Conservation (phyloP, 2,888 invertebrate species). For the Rhabditophanes sp. region DNA sequence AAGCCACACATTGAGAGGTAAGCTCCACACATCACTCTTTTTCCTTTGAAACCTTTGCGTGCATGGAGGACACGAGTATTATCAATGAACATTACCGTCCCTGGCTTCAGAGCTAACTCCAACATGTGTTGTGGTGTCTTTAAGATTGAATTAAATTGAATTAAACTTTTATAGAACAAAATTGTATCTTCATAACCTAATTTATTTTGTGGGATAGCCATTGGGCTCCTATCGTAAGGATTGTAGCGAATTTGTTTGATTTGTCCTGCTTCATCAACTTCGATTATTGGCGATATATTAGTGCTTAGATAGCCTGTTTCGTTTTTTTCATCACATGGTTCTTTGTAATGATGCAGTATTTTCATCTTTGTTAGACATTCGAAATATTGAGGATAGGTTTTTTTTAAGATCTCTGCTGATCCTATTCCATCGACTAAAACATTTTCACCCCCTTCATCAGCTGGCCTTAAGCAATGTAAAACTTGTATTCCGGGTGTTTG, state of each 20-base stretch:
- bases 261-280: slow-evolving; percentile 1
- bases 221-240: slow-evolving; percentile 58
- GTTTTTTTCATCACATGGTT: slow-evolving; percentile 5
- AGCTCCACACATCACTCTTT: slow-evolving; percentile 56
- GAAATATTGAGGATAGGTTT: slow-evolving; percentile 52
- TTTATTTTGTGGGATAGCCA: slow-evolving; percentile 41
- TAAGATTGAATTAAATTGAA: slow-evolving; percentile 5
- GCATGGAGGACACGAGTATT: slow-evolving; percentile 67
- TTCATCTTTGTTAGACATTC: slow-evolving; percentile 48
- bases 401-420: slow-evolving; percentile 53
- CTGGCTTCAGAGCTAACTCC: slow-evolving; percentile 50
- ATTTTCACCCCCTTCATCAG: slow-evolving; percentile 59
- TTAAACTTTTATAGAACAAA: no score
- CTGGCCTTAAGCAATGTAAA: slow-evolving; percentile 53
- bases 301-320: slow-evolving; percentile 2
- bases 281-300: not conserved
- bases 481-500: slow-evolving; percentile 55
- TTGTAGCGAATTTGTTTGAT: slow-evolving; percentile 50
- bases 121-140: slow-evolving; percentile 11
- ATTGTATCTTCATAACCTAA: no score
- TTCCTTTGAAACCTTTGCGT: slow-evolving; percentile 52
- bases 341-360: slow-evolving; percentile 19
- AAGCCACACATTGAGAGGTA: slow-evolving; percentile 60
- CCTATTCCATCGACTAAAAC: slow-evolving; percentile 61
- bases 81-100: slow-evolving; percentile 59